These are phyloP conservation scores for Peucedramus taeniatus DNA, from an alignment of 2,113 vertebrate species.

Conservation along the genomic window DNA sequence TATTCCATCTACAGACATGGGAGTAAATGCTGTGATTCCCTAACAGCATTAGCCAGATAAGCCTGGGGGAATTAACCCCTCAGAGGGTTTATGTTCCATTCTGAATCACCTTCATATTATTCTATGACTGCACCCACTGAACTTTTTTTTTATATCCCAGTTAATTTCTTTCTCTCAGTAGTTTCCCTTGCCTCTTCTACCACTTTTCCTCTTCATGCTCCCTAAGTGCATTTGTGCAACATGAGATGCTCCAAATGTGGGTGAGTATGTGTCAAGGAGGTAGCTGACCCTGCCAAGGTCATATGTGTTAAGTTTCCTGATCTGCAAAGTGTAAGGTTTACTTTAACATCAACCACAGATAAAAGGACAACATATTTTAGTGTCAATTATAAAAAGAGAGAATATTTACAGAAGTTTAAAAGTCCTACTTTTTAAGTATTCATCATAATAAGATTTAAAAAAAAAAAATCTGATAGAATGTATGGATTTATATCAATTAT, in stretches of 20 bases:
- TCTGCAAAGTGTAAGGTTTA: fast-evolving
- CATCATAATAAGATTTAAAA: too few species aligned
- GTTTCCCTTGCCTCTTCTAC: neutral
- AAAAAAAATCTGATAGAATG: neutral
- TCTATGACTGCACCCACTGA: neutral
- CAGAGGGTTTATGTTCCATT: neutral
- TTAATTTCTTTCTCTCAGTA: neutral
- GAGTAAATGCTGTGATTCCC: neutral
- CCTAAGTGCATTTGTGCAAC: neutral
- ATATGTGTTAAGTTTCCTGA: neutral
- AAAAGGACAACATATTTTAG: neutral
- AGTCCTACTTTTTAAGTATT: neutral
- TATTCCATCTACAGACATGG: neutral
- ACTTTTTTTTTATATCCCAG: neutral
- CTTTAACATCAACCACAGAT: neutral
- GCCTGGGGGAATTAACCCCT: neutral
- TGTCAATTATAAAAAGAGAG: neutral
- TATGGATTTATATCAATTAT: neutral
- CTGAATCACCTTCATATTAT: neutral
- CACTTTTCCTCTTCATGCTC: neutral
- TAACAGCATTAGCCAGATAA: neutral
- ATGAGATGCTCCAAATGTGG: neutral
- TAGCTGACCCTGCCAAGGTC: neutral
- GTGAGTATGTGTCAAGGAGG: neutral
- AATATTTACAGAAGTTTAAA: neutral